Evolutionary conservation across 1,140 invertebrate genomes (phyloP), one percentile per base, ranked within the genome.

Genomic region (Ylistrum balloti): DNA sequence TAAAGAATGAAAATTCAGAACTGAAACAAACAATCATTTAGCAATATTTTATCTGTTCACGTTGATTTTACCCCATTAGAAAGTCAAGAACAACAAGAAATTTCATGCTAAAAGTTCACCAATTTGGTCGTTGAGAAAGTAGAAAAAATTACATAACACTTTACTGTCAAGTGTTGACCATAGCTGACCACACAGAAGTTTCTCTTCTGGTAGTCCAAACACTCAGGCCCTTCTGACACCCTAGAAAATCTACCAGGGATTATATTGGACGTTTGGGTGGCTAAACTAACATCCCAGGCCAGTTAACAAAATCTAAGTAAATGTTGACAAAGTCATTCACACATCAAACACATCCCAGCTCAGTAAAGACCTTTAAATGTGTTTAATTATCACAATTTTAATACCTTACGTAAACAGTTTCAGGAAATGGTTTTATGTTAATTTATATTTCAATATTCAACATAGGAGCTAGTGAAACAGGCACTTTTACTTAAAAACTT

Each of bases 261-360:
- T 28, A 28, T 74, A 28, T 17, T 74, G 5, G 56, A n/a, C 28
- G 5, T 74, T 74, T 28, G 56, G 56, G 56, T 74, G 56, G 56
- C 56, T 74, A 74, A 74, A 74, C 56, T 17, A 74, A 74, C 56
- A 74, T 17, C n/a, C 56, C 28, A 22, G 9, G n/a, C 22, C n/a
- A 74, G 22, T 74, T 74, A 74, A 74, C 56, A n/a, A 74, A 74
- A 28, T 74, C 56, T 28, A n/a, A 74, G 56, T 74, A 74, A 74
- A 74, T 74, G 56, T 74, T 74, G 56, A 74, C 56, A 9, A 74
- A 28, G 56, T 28, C 22, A 74, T 74, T 74, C 22, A 9, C n/a
- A 74, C n/a, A 11, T 28, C n/a, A 74, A 74, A 74, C n/a, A 74
- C 9, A 0, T n/a, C 56, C 15, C 28, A 28, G 56, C 56, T 74